These are phyloP conservation scores for Agrotis exclamationis DNA, from an alignment of 2,888 invertebrate genomes.

Conservation along the genomic window DNA sequence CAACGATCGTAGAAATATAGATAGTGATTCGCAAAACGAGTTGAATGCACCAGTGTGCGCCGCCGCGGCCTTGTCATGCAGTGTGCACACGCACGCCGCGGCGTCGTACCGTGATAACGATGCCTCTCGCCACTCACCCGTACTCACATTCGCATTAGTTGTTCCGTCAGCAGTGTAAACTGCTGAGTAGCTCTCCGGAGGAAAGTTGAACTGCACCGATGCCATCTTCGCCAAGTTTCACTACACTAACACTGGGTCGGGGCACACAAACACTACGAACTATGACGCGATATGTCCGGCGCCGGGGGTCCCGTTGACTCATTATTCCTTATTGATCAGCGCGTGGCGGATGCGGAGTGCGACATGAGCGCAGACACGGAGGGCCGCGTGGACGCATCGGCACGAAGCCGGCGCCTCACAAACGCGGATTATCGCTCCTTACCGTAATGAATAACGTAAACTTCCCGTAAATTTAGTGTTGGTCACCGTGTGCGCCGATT, in stretches of 20 bases:
- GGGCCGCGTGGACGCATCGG: constrained; percentile 60
- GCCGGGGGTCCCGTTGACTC: constrained; percentile 71
- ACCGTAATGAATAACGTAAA: constrained; percentile 85
- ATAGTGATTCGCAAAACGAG: constrained; percentile 73
- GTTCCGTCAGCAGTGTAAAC: constrained; percentile 81
- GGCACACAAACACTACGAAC: constrained; percentile 63
- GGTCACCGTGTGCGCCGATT: constrained; percentile 73
- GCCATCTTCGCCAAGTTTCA: constrained; percentile 77
- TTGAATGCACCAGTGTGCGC: constrained; percentile 85
- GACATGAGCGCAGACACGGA: constrained; percentile 67
- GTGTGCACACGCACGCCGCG: constrained; percentile 75
- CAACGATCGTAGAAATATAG: constrained; percentile 65
- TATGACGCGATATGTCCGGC: constrained; percentile 69
- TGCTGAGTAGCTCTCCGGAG: constrained; percentile 87
- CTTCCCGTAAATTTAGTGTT: constrained; percentile 79
- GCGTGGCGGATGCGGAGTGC: constrained; percentile 66
- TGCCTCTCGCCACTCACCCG: constrained; percentile 70
- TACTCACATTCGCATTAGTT: constrained; percentile 84
- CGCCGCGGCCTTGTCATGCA: constrained; percentile 83
- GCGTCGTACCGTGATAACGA: constrained; percentile 73
- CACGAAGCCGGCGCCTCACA: constrained; percentile 71
- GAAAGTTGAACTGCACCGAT: constrained; percentile 82
- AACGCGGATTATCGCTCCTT: constrained; percentile 82
- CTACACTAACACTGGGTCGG: constrained; percentile 74
- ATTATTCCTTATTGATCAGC: constrained; percentile 81